Base-by-base conservation (phyloP, 1,140 invertebrate species). In the Zaprionus ornatus region DNA sequence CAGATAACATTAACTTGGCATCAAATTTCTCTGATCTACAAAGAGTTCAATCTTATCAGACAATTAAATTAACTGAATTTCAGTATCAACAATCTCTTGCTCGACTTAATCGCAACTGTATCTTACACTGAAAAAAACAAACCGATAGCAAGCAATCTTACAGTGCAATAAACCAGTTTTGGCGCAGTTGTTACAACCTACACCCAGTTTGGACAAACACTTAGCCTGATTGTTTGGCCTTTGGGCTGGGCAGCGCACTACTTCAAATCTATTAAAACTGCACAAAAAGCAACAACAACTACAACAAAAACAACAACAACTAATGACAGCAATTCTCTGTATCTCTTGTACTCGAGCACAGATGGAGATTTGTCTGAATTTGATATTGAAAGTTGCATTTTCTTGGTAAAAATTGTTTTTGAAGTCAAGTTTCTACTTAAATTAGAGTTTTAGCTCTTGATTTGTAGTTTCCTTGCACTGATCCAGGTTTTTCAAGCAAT, bases 91-190 rank as follows among this genome's bases (percentile, higher is more conserved):
- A n/a, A 48, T 48, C 19, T 19, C 17, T 23, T 50, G 17, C 19
- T 32, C 78, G 76, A 81, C 62, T 81, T 65, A 65, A 64, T 62
- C 62, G 48, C 63, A 73, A 79, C 60, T 83, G 77, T 15, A 50
- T 19, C 45, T 50, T 45, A 45, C 40, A 45, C 40, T 45, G 40
- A n/a, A 10, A 17, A 42, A 17, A 17, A 42, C n/a, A 6, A 6
- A 45, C 1, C n/a, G 10, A 17, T 2, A 7, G 7, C 4, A 10
- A 45, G 7, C 40, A 45, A 50, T 4, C 19, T n/a, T n/a, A 40
- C 15, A 40, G 3, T 37, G 35, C 15, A 6, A 40, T 21, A 70
- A 86, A 86, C 82, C 82, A 79, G 82, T 85, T 84, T 45, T 50
- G 61, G 42, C 68, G 70, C 40, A 54, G 64, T 65, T 60, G 13